Evolutionary conservation across 2,888 invertebrate species (phyloP).

Genomic region (Eubasilissa splendida): DNA sequence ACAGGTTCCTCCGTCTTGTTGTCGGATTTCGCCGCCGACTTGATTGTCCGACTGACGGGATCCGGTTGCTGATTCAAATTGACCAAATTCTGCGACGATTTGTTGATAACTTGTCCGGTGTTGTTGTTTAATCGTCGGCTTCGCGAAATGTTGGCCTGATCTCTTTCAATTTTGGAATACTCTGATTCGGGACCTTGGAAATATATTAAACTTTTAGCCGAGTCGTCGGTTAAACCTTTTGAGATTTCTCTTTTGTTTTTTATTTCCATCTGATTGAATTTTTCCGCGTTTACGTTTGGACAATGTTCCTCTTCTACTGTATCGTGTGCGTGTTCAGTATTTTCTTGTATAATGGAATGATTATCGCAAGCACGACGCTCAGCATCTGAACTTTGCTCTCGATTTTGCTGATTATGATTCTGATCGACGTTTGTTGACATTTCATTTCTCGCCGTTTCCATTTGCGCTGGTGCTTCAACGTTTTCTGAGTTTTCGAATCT

Average conservation of each 20-base stretch:
- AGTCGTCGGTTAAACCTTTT: slow-evolving; percentile 28
- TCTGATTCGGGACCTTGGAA: slow-evolving; percentile 24
- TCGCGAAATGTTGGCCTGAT: neutral
- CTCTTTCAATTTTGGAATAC: neutral
- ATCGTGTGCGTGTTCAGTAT: neutral
- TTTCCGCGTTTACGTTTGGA: neutral
- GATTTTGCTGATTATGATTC: neutral
- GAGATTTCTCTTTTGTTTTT: slow-evolving; percentile 42
- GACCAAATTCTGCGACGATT: slow-evolving; percentile 17
- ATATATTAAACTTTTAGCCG: slow-evolving; percentile 39
- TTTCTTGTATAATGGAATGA: slow-evolving; percentile 1
- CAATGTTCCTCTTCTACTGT: neutral
- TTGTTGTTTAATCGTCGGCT: neutral
- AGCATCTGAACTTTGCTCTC: neutral
- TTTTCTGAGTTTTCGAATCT: too few relatives aligned
- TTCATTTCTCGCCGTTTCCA: neutral
- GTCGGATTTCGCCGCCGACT: neutral
- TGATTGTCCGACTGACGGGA: neutral
- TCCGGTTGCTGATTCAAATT: slow-evolving; percentile 11
- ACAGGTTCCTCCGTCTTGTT: neutral
- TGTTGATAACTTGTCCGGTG: neutral
- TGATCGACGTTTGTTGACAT: neutral
- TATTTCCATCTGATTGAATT: neutral
- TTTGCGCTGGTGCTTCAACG: neutral
- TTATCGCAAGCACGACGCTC: neutral